These are phyloP conservation scores for Thymelicus sylvestris DNA, from an alignment of 2,888 invertebrate genomes.

Conservation along the genomic window DNA sequence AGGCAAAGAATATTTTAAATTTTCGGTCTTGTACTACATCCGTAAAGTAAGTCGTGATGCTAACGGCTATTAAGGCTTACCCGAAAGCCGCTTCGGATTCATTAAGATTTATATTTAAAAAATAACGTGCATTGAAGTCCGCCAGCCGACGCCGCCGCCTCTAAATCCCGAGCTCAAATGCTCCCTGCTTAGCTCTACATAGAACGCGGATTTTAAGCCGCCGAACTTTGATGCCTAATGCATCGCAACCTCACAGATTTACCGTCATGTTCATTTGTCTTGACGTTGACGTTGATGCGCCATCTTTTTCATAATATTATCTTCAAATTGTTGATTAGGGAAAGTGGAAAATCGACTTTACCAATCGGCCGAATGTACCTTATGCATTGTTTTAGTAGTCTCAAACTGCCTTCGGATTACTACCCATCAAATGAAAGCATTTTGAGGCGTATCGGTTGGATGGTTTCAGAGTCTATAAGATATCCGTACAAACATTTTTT, in stretches of 20 bases:
- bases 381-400: no score
- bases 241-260: not conserved
- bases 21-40: slow-evolving; percentile 12
- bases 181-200: slow-evolving; percentile 33
- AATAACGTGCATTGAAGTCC: slow-evolving; percentile 55
- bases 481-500: no score
- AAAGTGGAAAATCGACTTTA: no score
- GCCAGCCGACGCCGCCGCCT: slow-evolving; percentile 49
- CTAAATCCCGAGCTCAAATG: slow-evolving; percentile 41
- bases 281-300: no score
- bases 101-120: slow-evolving; percentile 57
- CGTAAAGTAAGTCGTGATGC: not conserved
- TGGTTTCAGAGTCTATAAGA: no score
- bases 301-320: no score
- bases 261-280: no score
- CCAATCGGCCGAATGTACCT: no score
- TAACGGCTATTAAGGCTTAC: slow-evolving; percentile 10
- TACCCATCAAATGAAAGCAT: no score
- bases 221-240: slow-evolving; percentile 17
- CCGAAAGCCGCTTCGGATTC: slow-evolving; percentile 47
- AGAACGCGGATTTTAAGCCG: slow-evolving; percentile 23
- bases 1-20: slow-evolving; percentile 8
- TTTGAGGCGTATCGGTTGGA: no score
- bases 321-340: no score
- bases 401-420: no score